phyloP scores from a whole-genome alignment of 1,140 invertebrate genomes.

The Drosophila bocqueti region DNA sequence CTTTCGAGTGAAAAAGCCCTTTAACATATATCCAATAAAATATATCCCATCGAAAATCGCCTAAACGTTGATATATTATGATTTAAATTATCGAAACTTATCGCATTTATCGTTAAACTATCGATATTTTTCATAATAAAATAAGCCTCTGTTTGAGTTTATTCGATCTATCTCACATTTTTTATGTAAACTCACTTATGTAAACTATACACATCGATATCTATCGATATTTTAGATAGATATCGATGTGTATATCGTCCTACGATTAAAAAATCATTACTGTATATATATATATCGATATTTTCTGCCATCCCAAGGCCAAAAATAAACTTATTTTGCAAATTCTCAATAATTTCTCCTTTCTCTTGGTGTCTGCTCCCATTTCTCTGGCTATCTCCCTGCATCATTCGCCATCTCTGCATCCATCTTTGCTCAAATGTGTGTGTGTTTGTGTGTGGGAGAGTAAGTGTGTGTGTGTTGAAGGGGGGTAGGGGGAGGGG shows the following conservation, averaged over 20 bases:
- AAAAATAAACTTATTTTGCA: neutral
- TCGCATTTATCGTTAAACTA: neutral
- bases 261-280: neutral
- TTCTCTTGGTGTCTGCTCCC: conserved; percentile 1
- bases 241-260: neutral
- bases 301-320: neutral
- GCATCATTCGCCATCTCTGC: conserved; percentile 13
- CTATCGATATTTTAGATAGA: too few species aligned
- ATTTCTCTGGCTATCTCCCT: conserved; percentile 3
- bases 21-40: too few species aligned
- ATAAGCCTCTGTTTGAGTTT: neutral
- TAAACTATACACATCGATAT: too few species aligned
- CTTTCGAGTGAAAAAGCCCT: too few species aligned
- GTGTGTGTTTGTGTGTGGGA: conserved; percentile 1
- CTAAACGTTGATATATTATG: too few species aligned
- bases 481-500: neutral
- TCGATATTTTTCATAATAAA: neutral
- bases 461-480: neutral
- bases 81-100: neutral
- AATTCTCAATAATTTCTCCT: neutral
- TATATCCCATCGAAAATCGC: too few species aligned
- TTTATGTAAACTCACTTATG: too few species aligned
- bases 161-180: neutral
- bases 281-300: neutral
- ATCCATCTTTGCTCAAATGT: conserved; percentile 2